These are phyloP conservation scores for Morelia viridis DNA, from an alignment of 2,797 vertebrate species.

Conservation along the genomic window DNA sequence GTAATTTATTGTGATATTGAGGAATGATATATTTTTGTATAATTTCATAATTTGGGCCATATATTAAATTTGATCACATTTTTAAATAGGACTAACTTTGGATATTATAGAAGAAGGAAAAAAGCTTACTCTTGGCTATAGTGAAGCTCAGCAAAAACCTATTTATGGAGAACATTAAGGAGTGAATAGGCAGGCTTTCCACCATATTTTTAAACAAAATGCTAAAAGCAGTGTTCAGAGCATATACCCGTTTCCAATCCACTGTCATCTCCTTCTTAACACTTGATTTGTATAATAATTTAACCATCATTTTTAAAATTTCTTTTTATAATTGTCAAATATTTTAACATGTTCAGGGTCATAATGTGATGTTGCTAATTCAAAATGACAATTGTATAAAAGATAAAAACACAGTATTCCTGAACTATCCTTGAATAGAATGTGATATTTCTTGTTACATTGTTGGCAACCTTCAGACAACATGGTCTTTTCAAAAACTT, in stretches of 20 bases:
- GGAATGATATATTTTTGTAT: background rate
- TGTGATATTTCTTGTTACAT: slow-evolving; percentile 71
- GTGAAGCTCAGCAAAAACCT: background rate
- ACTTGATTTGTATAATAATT: slow-evolving; percentile 44
- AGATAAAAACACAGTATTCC: slow-evolving; percentile 73
- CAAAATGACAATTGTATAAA: slow-evolving; percentile 60
- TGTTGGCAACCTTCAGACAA: slow-evolving; percentile 69
- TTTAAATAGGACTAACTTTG: slow-evolving; percentile 29
- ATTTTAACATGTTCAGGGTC: slow-evolving; percentile 36
- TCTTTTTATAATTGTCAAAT: slow-evolving; percentile 37
- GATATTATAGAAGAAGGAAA: background rate
- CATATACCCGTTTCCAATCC: slow-evolving; percentile 39
- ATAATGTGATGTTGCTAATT: slow-evolving; percentile 54
- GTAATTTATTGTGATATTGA: background rate
- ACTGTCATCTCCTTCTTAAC: slow-evolving; percentile 41
- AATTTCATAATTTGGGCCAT: background rate
- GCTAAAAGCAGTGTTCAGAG: slow-evolving; percentile 26
- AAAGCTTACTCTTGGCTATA: background rate
- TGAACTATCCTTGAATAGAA: slow-evolving; percentile 66
- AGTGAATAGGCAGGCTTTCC: slow-evolving; percentile 1
- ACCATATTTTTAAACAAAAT: slow-evolving; percentile 12
- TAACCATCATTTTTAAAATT: background rate
- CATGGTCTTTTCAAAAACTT: slow-evolving; percentile 62
- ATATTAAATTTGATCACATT: background rate
- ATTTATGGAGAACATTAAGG: background rate